Conservation (phyloP, 2,113 vertebrate species). For the Strigops habroptila region DNA sequence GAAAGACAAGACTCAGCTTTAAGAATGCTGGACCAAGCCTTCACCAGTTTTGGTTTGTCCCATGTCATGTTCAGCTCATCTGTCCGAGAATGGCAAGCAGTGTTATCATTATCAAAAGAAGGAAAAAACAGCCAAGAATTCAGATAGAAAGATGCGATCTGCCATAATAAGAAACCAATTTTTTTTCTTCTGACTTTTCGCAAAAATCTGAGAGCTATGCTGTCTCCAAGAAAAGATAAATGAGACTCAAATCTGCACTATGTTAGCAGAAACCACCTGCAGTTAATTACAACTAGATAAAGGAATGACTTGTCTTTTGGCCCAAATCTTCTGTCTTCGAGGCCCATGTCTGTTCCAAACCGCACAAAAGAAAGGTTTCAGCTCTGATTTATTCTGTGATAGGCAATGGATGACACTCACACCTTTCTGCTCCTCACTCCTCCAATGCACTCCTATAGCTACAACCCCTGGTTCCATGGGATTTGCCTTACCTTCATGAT, state of each 20-base stretch:
- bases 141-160: constrained; percentile 17
- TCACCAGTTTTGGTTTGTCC: not conserved
- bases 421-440: not conserved
- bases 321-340: constrained; percentile 13
- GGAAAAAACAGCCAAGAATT: not conserved
- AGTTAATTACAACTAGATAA: constrained; percentile 53
- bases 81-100: not conserved
- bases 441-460: not conserved
- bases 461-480: not conserved
- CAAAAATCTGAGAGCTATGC: not conserved
- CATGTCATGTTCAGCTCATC: not conserved
- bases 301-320: not conserved
- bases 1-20: not conserved
- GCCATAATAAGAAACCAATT: not conserved
- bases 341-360: not conserved
- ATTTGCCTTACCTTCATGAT: not conserved
- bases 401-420: not conserved
- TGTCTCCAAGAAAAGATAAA: constrained; percentile 18
- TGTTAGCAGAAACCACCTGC: constrained; percentile 53
- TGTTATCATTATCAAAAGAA: not conserved
- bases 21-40: not conserved
- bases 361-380: not conserved
- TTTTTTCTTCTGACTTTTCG: constrained; percentile 17
- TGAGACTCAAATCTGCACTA: constrained; percentile 1
- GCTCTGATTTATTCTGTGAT: constrained; percentile 19